A percentile compares a stretch with the other conserved stretches of the same genome.
phyloP scores from a whole-genome alignment of 2,888 invertebrate genomes.

The Zaprionus bogoriensis region DNA sequence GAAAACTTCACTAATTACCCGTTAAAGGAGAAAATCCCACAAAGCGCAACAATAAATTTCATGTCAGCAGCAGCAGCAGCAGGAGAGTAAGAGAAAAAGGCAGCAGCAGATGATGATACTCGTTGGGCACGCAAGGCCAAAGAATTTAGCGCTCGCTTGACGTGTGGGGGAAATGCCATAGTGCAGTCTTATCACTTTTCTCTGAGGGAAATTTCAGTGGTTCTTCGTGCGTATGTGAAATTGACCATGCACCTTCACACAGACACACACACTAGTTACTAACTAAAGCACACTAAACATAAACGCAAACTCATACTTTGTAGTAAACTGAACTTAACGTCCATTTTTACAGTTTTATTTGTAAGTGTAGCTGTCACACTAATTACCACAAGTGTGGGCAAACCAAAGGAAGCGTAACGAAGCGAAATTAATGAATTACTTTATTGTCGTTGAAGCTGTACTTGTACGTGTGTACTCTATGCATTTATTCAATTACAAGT shows the following conservation, averaged over 20 bases:
- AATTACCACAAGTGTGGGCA: constrained; percentile 53
- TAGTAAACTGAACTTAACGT: constrained; percentile 56
- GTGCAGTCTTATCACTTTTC: constrained; percentile 29
- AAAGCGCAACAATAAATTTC: constrained; percentile 46
- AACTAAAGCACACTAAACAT: neutral
- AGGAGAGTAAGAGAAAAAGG: neutral
- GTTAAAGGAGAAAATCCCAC: constrained; percentile 43
- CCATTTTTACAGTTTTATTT: constrained; percentile 58
- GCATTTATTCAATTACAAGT: constrained; percentile 64
- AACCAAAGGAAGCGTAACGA: constrained; percentile 23
- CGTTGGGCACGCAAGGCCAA: constrained; percentile 23
- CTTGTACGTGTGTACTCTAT: constrained; percentile 44
- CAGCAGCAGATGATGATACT: constrained; percentile 13
- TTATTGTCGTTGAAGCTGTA: constrained; percentile 49
- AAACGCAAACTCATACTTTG: constrained; percentile 7
- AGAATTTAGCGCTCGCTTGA: constrained; percentile 35
- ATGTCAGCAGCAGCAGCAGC: constrained; percentile 45
- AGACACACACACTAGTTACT: neutral
- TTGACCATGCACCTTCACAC: constrained; percentile 16
- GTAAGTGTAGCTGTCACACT: constrained; percentile 43
- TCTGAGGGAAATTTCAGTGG: constrained; percentile 29
- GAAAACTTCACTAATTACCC: constrained; percentile 66
- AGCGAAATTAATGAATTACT: constrained; percentile 61
- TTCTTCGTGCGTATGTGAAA: constrained; percentile 44
- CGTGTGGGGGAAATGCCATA: constrained; percentile 34